These are phyloP conservation scores for Pseudolycoriella hygida DNA, from an alignment of 2,888 invertebrate genomes.

Conservation along the genomic window DNA sequence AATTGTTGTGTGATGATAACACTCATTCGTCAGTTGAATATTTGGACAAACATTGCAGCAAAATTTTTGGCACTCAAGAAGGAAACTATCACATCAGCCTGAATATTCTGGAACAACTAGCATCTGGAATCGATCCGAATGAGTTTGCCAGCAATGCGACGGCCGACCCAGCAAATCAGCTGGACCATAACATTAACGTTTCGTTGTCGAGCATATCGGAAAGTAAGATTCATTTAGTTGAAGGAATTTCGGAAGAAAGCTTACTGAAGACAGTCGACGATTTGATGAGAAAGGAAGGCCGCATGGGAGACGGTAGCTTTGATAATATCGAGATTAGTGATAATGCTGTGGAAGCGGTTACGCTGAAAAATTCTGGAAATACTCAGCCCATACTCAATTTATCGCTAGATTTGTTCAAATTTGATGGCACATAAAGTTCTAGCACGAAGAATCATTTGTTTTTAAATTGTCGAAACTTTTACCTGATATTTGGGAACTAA, in stretches of 20 bases:
- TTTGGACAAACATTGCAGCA: not conserved
- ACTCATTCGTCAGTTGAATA: not conserved
- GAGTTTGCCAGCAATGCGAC: not conserved
- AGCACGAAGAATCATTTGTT: too few relatives aligned
- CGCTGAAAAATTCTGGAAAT: slow-evolving; percentile 16
- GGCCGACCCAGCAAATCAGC: not conserved
- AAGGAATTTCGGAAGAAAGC: slow-evolving; percentile 26
- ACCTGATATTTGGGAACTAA: too few relatives aligned
- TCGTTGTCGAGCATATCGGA: slow-evolving; percentile 25
- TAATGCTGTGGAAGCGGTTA: slow-evolving; percentile 27
- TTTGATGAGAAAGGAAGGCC: slow-evolving; percentile 15
- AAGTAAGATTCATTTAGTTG: slow-evolving; percentile 24
- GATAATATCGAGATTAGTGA: slow-evolving; percentile 27
- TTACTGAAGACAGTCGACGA: slow-evolving; percentile 24
- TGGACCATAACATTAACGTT: slow-evolving; percentile 25
- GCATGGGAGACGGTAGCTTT: slow-evolving; percentile 9
- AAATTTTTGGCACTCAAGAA: not conserved
- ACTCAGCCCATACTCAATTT: slow-evolving; percentile 21
- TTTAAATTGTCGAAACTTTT: too few relatives aligned
- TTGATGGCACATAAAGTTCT: slow-evolving; percentile 20
- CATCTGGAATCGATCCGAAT: not conserved
- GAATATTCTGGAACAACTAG: not conserved
- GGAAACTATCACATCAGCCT: slow-evolving; percentile 3
- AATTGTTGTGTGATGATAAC: slow-evolving; percentile 21
- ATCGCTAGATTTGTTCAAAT: slow-evolving; percentile 26